These are phyloP conservation scores for Mustelus asterias DNA, from an alignment of 2,113 vertebrate genomes.

Conservation along the genomic window DNA sequence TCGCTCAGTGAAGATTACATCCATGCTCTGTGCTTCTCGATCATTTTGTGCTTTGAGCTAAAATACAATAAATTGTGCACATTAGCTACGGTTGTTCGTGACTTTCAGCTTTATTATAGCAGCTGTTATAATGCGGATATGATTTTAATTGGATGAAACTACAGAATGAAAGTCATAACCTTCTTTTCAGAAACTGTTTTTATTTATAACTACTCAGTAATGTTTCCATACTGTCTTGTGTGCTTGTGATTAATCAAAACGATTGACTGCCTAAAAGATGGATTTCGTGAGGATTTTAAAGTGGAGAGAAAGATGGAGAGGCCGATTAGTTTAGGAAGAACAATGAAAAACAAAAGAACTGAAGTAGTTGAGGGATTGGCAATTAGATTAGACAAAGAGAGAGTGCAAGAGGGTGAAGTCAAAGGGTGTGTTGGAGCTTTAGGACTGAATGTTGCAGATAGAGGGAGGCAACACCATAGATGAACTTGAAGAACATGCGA, in stretches of 20 bases:
- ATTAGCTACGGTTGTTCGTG: background rate
- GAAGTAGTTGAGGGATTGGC: background rate
- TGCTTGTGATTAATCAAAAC: background rate
- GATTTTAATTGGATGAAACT: background rate
- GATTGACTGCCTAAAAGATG: background rate
- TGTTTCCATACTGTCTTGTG: background rate
- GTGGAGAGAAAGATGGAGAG: background rate
- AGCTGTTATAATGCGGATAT: background rate
- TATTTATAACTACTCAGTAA: background rate
- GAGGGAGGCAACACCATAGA: background rate
- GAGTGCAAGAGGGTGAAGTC: background rate
- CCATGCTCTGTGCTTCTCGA: slow-evolving; percentile 73
- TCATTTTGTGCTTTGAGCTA: slow-evolving; percentile 89
- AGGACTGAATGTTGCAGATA: background rate
- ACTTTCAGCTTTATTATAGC: background rate
- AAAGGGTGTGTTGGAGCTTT: background rate
- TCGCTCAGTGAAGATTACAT: slow-evolving; percentile 86
- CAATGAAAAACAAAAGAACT: background rate
- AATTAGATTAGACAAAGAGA: background rate
- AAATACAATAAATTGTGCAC: slow-evolving; percentile 35
- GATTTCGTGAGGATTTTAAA: background rate
- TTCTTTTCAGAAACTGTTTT: background rate
- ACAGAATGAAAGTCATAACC: background rate
- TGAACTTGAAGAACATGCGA: background rate
- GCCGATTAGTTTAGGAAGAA: background rate